These are phyloP conservation scores for Ornithoptera priamus DNA, from an alignment of 2,888 invertebrate species.

Conservation along the genomic window DNA sequence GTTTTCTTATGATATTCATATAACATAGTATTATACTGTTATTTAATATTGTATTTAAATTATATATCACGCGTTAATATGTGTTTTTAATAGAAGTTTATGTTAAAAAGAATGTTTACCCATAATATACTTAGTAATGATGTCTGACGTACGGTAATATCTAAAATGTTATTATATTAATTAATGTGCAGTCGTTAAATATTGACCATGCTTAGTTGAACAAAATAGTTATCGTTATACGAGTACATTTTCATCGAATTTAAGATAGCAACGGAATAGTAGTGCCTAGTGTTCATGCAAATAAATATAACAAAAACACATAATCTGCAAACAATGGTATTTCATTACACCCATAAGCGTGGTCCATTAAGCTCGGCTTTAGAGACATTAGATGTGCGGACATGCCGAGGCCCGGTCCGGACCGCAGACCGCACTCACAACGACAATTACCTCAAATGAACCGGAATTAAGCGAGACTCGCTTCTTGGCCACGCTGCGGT, in stretches of 20 bases:
- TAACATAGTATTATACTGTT: too few species aligned
- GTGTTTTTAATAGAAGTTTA: too few species aligned
- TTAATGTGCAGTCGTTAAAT: neutral
- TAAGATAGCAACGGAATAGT: neutral
- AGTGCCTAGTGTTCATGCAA: constrained; percentile 24
- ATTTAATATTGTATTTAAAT: too few species aligned
- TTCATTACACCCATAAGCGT: constrained; percentile 29
- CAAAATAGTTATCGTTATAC: neutral
- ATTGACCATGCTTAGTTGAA: neutral
- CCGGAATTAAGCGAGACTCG: constrained; percentile 79
- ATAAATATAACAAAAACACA: constrained; percentile 28
- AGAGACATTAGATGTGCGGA: constrained; percentile 36
- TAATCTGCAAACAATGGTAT: constrained; percentile 8
- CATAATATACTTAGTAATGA: neutral
- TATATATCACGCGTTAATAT: too few species aligned
- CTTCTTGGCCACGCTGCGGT: constrained; percentile 78
- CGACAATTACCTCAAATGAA: constrained; percentile 81
- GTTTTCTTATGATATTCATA: too few species aligned
- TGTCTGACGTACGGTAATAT: neutral
- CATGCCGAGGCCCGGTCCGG: constrained; percentile 38
- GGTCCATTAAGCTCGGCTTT: constrained; percentile 30
- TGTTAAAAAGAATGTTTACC: too few species aligned
- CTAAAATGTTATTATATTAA: neutral
- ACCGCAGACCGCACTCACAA: constrained; percentile 60
- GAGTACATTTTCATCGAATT: neutral